Conservation (phyloP, 2,113 vertebrate genomes). For the Bambusicola thoracicus region DNA sequence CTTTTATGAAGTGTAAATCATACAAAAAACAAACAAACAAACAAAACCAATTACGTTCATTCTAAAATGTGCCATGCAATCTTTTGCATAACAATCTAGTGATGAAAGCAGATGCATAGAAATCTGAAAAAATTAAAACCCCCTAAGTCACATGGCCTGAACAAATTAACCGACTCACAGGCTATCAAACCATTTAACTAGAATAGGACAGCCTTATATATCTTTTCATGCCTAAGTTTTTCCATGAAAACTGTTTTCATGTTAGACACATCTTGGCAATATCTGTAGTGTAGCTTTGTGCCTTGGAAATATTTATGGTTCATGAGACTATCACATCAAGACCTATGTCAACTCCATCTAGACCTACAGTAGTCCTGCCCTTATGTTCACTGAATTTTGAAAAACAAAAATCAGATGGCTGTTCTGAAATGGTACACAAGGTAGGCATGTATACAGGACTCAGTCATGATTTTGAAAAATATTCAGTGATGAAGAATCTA, state of each 20-base stretch:
- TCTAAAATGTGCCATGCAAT: not conserved
- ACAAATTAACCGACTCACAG: not conserved
- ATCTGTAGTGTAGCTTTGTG: not conserved
- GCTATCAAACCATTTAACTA: not conserved
- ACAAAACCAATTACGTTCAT: not conserved
- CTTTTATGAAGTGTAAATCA: not conserved
- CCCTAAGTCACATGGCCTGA: not conserved
- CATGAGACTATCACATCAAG: not conserved
- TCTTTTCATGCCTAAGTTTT: not conserved
- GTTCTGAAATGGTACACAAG: not conserved
- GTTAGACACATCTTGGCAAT: not conserved
- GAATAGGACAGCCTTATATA: not conserved
- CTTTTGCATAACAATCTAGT: not conserved
- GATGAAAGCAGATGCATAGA: not conserved
- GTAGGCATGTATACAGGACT: not conserved
- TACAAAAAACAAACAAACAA: no score
- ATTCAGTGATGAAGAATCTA: not conserved
- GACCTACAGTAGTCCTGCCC: not conserved
- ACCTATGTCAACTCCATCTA: not conserved
- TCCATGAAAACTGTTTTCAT: not conserved
- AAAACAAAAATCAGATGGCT: not conserved
- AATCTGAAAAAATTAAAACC: not conserved
- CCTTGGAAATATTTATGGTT: not conserved
- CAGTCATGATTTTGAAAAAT: no score
- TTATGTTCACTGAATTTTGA: not conserved